Base-by-base conservation (phyloP, 2,113 vertebrate species). In the Aspidoscelis tigris region DNA sequence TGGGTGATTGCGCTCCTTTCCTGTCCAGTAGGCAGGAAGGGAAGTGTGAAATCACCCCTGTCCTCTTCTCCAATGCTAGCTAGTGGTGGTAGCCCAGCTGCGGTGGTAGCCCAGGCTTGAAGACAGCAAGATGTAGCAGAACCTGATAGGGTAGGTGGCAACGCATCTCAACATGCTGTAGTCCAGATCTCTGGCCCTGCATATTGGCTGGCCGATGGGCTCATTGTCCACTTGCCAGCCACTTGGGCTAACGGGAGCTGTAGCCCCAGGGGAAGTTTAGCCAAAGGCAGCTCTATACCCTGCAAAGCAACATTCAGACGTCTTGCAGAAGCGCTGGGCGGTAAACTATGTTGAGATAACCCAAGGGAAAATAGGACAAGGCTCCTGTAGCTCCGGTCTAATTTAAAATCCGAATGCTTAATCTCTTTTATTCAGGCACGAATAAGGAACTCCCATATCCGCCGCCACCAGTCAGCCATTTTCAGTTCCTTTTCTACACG, bases 381-480 rank as follows among this genome's bases (percentile, higher is more conserved):
- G 2, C 43, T 20, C 61, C 24, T 11, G 14, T 6, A 18, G 22
- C 39, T 10, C 24, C 55, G 8, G 0, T 0, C 0, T 74, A 16
- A 41, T 84, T 87, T 72, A 8, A 43, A 83, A 72, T 84, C 76
- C 64, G 78, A 85, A 77, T 88, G 80, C 66, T 83, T 74, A 85
- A 61, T 85, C 73, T 91, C 0, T 70, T 90, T 89, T 89, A 89
- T 89, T 92, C 87, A 86, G 88, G 86, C 83, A 39, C 83, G 88
- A 90, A 90, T 82, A 90, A 90, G 94, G 94, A 94, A 95, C 90
- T 87, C 69, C 55, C 10, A 21, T n/a, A 2, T 1, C 44, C 81
- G 88, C 89, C 90, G 83, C 87, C 84, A 84, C 66, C 76, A 89
- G 91, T 95, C 94, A 95, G 94, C 94, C 91, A 1, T 93, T 95